These are phyloP conservation scores for Panagrolaimus sp. DNA, from an alignment of 1,140 invertebrate genomes.

Conservation along the genomic window DNA sequence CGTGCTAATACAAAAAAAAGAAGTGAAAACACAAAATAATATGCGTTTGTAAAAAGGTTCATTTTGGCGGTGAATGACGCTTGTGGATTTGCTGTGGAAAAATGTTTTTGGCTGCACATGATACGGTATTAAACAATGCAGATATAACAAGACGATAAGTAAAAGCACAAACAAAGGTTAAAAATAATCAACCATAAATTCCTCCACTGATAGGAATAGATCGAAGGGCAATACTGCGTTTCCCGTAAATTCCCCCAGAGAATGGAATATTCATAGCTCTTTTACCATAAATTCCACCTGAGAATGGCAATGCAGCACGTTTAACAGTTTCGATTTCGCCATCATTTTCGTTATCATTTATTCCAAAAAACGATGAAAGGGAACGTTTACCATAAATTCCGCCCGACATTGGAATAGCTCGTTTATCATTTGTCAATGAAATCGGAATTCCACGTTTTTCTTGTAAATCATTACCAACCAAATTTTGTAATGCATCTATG, in stretches of 20 bases:
- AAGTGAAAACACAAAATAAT: no score
- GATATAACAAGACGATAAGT: not conserved
- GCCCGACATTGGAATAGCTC: slow-evolving; percentile 12
- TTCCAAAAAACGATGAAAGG: not conserved
- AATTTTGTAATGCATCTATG: no score
- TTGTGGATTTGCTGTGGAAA: not conserved
- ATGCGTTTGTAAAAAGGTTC: not conserved
- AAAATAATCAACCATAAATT: slow-evolving; percentile 21
- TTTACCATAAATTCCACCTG: slow-evolving; percentile 42
- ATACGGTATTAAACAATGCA: not conserved
- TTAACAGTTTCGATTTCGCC: not conserved
- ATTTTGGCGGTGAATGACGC: not conserved
- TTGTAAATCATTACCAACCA: no score
- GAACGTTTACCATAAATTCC: slow-evolving; percentile 42
- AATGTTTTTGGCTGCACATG: not conserved
- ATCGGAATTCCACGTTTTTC: no score
- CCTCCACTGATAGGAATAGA: slow-evolving; percentile 20
- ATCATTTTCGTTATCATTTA: not conserved
- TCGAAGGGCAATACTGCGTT: slow-evolving; percentile 2
- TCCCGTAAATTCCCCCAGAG: slow-evolving; percentile 13
- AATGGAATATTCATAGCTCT: slow-evolving; percentile 8
- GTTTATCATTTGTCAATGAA: not conserved
- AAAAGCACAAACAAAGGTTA: no score
- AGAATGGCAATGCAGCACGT: slow-evolving; percentile 24
- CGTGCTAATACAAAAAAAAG: no score